Evolutionary conservation across 2,797 vertebrate species (phyloP), one percentile per base, ranked within the genome.

Genomic region (Xerus rutilus): DNA sequence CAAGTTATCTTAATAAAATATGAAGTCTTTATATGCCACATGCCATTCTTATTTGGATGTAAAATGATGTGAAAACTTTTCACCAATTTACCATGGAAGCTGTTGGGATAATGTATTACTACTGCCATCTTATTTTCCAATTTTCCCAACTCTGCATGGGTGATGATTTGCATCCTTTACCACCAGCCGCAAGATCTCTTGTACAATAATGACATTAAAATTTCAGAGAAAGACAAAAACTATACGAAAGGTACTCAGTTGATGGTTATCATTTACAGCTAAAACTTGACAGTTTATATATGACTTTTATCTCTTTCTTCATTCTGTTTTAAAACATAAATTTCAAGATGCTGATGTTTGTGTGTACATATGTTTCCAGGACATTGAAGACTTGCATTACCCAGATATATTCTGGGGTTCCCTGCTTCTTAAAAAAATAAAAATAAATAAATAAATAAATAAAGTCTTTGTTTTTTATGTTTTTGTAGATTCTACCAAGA

Each of bases 101-200:
- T 98, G 97, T 97, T 98, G 98, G 98, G 97, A 98, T 93, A 97
- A 98, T 97, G 95, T 98, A 96, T 94, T 97, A 97, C 0, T 98
- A 96, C 98, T 47, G 25, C 6, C 21, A n/a, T 17, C 32, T 83
- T 95, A 59, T 57, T n/a, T 82, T 25, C 7, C 30, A 77, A 69
- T 17, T 10, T 64, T 30, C 67, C 7, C 0, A 72, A 74, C 20
- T 96, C 96, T 69, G 97, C 73, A 76, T 17, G 57, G 39, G 69
- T 95, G 91, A 97, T 59, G 67, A 89, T 59, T 77, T 90, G 90
- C 78, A 89, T 67, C 83, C 77, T 76, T 77, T 59, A 91, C 74
- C 76, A 77, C 93, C 93, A 95, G 96, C 97, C 93, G 87, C 74
- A 57, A 85, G n/a, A 93, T 97, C 94, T 96, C 97, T 96, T 97